phyloP scores from a whole-genome alignment of 2,888 invertebrate species.

The Congeria kusceri region DNA sequence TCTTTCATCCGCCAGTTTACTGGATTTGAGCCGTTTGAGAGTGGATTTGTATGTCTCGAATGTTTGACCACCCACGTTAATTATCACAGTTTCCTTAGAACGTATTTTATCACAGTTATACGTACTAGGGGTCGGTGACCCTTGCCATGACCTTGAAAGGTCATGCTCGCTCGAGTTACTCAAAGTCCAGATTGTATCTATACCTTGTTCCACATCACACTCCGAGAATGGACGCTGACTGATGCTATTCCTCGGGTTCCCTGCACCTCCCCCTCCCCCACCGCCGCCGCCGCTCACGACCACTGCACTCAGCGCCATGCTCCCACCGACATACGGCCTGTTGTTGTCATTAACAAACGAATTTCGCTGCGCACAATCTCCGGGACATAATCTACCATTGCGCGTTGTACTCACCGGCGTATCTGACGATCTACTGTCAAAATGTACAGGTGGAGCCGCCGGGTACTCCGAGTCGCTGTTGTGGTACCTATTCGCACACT shows the following conservation, averaged over 20 bases:
- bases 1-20: constrained; percentile 73
- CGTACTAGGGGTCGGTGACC: constrained; percentile 35
- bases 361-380: not conserved
- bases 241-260: constrained; percentile 34
- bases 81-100: constrained; percentile 71
- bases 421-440: not conserved
- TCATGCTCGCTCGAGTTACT: constrained; percentile 15
- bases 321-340: constrained; percentile 17
- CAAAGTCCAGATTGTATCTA: constrained; percentile 25
- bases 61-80: constrained; percentile 79
- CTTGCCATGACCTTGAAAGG: constrained; percentile 30
- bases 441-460: not conserved
- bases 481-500: constrained; percentile 23
- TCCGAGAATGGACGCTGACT: constrained; percentile 42
- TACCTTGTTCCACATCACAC: constrained; percentile 36
- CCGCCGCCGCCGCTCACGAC: constrained; percentile 62
- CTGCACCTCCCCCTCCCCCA: constrained; percentile 46
- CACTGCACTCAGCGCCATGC: constrained; percentile 70
- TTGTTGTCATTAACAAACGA: constrained; percentile 7
- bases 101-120: constrained; percentile 56
- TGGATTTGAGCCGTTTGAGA: constrained; percentile 70
- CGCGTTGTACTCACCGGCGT: not conserved
- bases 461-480: constrained; percentile 40
- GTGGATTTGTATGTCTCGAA: constrained; percentile 80
- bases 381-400: not conserved